Base-by-base conservation (phyloP, 2,888 invertebrate species). In the Oxycera nigricornis region DNA sequence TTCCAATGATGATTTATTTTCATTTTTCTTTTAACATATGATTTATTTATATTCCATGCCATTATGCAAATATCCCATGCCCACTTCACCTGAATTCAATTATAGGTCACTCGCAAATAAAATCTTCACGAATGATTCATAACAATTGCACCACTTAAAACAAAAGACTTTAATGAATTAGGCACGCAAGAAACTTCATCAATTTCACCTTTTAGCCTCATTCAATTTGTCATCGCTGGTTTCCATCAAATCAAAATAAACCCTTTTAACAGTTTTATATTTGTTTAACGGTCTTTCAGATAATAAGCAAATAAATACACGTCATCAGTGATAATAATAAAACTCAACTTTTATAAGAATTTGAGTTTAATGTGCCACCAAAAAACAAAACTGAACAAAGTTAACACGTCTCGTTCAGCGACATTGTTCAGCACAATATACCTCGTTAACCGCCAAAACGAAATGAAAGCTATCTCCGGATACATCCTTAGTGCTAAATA, bases 141-240 rank as follows among this genome's bases (percentile, higher is more conserved):
- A 7, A 61, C 24, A 30, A 61, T 26, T 26, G 28, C 61, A 61
- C 7, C 26, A 30, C 17, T 61, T 61, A 30, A 65, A 65, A 65
- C 65, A 65, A 65, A 65, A 65, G 65, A 65, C 14, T 65, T 24
- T 14, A 39, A 65, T 65, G 65, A 39, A 65, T 6, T 41, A 2
- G 24, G 39, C 41, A 65, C 9, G 41, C 24, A 14, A 65, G 65
- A 0, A 65, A 65, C 65, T 9, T 39, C 35, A 39, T 24, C 9
- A 39, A 39, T 41, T 20, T 59, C 17, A 31, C 2, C 31, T 31
- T 61, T 59, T 26, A 28, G 50, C 11, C 6, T n/a, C 1, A 39
- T 65, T 39, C 39, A 65, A 65, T 65, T 41, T 65, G 65, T 65
- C 65, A 65, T 65, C 39, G 17, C 17, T 24, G 2, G n/a, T 7